Percentiles rank a stretch among this genome's conserved stretches.
These are phyloP conservation scores for Lamellibrachia columna DNA, from an alignment of 2,888 invertebrate genomes.

Conservation along the genomic window DNA sequence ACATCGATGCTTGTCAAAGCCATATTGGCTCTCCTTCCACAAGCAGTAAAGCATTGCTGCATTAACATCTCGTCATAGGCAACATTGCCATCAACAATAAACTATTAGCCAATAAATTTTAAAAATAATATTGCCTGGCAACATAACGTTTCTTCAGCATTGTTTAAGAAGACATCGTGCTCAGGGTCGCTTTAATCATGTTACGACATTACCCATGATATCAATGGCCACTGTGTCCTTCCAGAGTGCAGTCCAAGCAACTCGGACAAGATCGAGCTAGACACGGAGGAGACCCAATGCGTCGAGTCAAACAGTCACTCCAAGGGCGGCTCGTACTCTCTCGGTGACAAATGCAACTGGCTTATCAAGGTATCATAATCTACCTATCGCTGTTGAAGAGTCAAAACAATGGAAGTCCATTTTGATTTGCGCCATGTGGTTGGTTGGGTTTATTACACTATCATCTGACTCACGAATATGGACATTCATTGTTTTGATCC, in stretches of 20 bases:
- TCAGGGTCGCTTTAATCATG: neutral
- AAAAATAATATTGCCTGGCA: neutral
- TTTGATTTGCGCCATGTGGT: neutral
- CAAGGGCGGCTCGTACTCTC: neutral
- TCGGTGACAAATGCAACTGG: slow-evolving; percentile 19
- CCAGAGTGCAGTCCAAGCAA: neutral
- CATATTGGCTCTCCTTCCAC: no score
- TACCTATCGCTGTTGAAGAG: neutral
- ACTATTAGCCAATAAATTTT: neutral
- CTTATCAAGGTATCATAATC: slow-evolving; percentile 19
- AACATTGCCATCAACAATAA: no score
- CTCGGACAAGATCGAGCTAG: neutral
- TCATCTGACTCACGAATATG: no score
- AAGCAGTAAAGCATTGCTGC: no score
- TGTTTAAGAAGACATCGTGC: neutral
- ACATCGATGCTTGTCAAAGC: no score
- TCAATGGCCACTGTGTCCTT: neutral
- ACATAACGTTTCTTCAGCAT: neutral
- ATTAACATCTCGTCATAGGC: no score
- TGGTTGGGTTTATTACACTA: neutral
- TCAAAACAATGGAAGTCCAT: neutral
- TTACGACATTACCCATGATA: neutral
- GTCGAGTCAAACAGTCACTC: neutral
- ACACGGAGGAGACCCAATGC: neutral
- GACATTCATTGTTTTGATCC: no score